Percentiles rank a stretch among this genome's conserved stretches.
Conservation (phyloP, 2,797 vertebrate species). For the Sarcophilus harrisii region DNA sequence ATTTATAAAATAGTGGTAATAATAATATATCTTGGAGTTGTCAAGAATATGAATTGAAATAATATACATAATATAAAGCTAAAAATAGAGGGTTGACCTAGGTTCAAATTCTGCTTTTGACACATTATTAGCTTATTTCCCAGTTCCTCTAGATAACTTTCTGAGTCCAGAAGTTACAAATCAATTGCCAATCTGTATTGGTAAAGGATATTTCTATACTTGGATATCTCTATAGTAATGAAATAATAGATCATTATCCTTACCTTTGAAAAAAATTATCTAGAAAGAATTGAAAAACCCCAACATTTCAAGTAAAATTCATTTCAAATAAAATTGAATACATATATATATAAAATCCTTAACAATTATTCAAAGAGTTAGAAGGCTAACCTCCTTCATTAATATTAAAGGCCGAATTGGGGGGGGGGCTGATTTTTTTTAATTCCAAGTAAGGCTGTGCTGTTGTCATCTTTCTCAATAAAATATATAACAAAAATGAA, state of each 20-base stretch:
- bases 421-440: constrained; percentile 36
- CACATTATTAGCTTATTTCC: not conserved
- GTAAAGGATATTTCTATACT: not conserved
- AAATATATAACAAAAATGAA: constrained; percentile 55
- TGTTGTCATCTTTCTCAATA: constrained; percentile 56
- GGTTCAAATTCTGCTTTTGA: not conserved
- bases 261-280: not conserved
- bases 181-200: not conserved
- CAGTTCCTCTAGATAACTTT: not conserved
- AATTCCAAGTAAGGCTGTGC: constrained; percentile 23
- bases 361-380: not conserved
- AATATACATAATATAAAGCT: not conserved
- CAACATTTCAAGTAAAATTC: no score
- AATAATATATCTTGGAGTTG: not conserved
- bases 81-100: not conserved
- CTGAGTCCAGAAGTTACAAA: not conserved
- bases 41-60: not conserved
- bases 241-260: not conserved
- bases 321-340: not conserved
- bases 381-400: not conserved
- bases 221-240: not conserved
- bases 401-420: constrained; percentile 50
- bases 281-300: not conserved
- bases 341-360: not conserved
- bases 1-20: not conserved